These are phyloP conservation scores for Eudyptes chrysolophus DNA, from an alignment of 2,113 vertebrate genomes.

Conservation along the genomic window DNA sequence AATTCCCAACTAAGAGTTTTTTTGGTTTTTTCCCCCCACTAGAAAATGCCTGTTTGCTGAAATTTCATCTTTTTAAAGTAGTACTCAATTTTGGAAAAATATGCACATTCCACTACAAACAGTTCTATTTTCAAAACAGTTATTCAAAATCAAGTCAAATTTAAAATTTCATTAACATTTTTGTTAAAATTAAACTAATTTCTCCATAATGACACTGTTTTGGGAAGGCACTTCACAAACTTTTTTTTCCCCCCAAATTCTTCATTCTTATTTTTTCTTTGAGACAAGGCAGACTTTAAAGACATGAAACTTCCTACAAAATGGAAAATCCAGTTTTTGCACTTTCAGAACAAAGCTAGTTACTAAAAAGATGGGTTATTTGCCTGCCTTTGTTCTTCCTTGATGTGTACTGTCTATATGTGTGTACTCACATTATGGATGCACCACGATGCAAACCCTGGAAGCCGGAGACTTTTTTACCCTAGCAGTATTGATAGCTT, in stretches of 20 bases:
- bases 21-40: background rate
- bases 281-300: background rate
- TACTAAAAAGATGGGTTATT: background rate
- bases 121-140: background rate
- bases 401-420: background rate
- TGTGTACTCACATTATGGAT: background rate
- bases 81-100: background rate
- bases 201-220: background rate
- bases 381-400: background rate
- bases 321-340: background rate
- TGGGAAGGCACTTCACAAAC: background rate
- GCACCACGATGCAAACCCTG: background rate
- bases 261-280: background rate
- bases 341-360: background rate
- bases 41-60: background rate
- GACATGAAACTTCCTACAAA: background rate
- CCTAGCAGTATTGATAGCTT: background rate
- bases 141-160: background rate
- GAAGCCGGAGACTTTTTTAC: background rate
- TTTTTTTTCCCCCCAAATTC: rapidly evolving
- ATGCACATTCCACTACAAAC: background rate
- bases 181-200: background rate
- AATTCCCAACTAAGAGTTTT: background rate
- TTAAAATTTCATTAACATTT: background rate
- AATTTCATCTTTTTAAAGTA: background rate